A percentile compares a stretch with the other conserved stretches of the same genome.
Conservation (phyloP, 2,797 vertebrate species). For the Anguilla megastoma region DNA sequence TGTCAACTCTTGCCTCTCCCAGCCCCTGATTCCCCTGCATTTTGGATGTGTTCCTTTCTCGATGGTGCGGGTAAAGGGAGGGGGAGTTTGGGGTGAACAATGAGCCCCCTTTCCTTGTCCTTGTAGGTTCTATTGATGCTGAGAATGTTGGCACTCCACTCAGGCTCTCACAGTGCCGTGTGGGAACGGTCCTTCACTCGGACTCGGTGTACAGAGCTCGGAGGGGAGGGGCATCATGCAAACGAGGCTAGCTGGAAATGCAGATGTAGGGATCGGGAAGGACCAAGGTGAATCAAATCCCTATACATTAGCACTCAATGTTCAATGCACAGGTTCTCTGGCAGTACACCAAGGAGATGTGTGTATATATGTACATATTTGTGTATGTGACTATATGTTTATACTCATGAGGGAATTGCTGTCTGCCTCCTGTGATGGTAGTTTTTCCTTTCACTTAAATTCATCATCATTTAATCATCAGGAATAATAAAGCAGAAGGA, state of each 20-base stretch:
- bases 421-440: neutral
- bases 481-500: neutral
- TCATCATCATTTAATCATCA: neutral
- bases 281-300: neutral
- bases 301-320: neutral
- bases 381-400: neutral
- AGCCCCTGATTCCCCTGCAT: slow-evolving; percentile 10
- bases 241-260: slow-evolving; percentile 29
- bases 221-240: neutral
- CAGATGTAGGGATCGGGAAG: neutral
- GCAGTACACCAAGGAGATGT: neutral
- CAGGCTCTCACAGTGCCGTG: slow-evolving; percentile 33
- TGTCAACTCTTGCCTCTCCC: neutral
- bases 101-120: slow-evolving; percentile 24
- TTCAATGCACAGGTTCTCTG: neutral
- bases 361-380: neutral
- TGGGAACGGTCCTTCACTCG: slow-evolving; percentile 37
- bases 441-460: neutral
- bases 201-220: neutral
- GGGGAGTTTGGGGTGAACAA: slow-evolving; percentile 13
- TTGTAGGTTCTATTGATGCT: slow-evolving; percentile 33
- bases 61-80: slow-evolving; percentile 1
- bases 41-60: neutral
- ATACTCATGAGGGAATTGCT: no score
- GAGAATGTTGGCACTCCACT: slow-evolving; percentile 38